A percentile compares a stretch with the other conserved stretches of the same genome.
Evolutionary conservation across 2,797 vertebrate genomes (phyloP).

Genomic region (Trachurus trachurus): DNA sequence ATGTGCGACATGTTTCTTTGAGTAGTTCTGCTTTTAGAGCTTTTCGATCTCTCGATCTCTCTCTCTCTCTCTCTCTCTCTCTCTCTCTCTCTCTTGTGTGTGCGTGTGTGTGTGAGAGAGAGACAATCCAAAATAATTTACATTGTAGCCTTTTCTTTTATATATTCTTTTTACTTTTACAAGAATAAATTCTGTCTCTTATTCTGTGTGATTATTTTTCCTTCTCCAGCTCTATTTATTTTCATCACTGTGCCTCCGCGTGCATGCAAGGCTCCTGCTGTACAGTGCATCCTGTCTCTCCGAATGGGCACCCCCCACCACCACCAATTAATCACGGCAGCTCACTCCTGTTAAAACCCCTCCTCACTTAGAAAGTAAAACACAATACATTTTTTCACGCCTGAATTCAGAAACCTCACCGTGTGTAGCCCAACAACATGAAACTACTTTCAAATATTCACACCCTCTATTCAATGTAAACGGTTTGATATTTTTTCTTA

Average conservation of each 20-base stretch:
- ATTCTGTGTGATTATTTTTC: neutral
- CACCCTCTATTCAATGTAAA: neutral
- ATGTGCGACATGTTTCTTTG: conserved; percentile 33
- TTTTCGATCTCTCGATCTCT: neutral
- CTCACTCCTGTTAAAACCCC: neutral
- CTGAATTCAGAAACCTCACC: conserved; percentile 47
- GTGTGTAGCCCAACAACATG: neutral
- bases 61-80: neutral
- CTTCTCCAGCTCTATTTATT: neutral
- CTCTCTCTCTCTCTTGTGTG: neutral
- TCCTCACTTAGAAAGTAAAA: conserved; percentile 82
- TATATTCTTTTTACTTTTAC: neutral
- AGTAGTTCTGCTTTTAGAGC: conserved; percentile 26
- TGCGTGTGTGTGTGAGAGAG: neutral
- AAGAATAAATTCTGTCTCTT: too few relatives aligned
- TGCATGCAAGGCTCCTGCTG: neutral
- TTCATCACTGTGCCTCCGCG: neutral
- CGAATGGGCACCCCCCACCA: neutral
- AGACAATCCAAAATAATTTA: neutral
- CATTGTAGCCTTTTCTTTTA: neutral
- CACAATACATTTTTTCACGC: conserved; percentile 56
- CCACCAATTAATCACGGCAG: conserved; percentile 58
- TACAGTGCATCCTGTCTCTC: neutral
- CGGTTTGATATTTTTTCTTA: neutral
- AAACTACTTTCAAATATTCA: neutral